Evolutionary conservation across 2,113 vertebrate species (phyloP), one percentile per base, ranked within the genome.

Genomic region (Rhodinocichla rosea): DNA sequence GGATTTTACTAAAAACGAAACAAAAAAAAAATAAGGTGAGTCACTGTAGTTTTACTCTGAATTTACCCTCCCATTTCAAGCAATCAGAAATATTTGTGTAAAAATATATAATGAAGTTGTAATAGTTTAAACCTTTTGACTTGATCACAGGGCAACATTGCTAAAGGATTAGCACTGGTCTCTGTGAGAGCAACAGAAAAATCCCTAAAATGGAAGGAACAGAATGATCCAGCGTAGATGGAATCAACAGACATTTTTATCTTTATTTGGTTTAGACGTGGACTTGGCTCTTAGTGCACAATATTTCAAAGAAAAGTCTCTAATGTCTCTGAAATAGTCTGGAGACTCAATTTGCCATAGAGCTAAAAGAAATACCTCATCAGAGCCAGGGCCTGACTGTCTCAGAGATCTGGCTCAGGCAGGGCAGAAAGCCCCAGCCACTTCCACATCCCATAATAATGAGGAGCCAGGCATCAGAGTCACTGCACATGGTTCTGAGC

Each of bases 401-500:
- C 19, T 45, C 16, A 14, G 65, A 44, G 57, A 37, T 64, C 9
- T 94, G 86, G 6, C 79, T 69, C 68, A 45, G 63, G 21, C 24
- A 56, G n/a, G 53, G 55, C 23, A 92, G 13, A 52, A 28, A 92
- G 50, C 55, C 77, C 73, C 82, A 82, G 78, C 4, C 49, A 40
- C 76, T 60, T 80, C 80, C 7, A 2, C 6, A 69, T 70, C 68
- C 85, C 83, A 28, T 18, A 56, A 40, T 8, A 68, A 69, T 8
- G 65, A 87, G 37, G 47, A 83, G 19, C 56, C 37, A 90, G 73
- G 71, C 52, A 85, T 49, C 88, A 93, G 63, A 78, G 96, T 65
- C 93, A 74, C 81, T 78, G 81, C 85, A 80, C 75, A 79, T 91
- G 96, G 95, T 71, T 93, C 84, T 28, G 21, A 94, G 60, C 57